Evolutionary conservation across 2,113 vertebrate species (phyloP).

Genomic region (Ailuropoda melanoleuca): DNA sequence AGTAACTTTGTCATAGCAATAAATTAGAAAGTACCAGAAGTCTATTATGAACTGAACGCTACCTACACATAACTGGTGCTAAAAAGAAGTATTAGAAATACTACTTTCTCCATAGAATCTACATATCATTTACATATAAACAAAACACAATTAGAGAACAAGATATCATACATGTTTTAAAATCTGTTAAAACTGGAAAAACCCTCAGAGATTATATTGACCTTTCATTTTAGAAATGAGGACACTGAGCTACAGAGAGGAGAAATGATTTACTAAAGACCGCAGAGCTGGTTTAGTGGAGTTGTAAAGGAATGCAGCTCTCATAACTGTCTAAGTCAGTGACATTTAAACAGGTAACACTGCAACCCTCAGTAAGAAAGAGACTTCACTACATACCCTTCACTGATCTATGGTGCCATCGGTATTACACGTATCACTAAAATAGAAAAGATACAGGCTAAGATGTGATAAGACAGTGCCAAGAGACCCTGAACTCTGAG

Average conservation of each 20-base stretch:
- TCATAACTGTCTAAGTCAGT: background rate
- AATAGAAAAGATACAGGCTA: background rate
- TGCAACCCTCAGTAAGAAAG: background rate
- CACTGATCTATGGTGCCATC: background rate
- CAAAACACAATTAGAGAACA: background rate
- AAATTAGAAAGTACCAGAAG: conserved; percentile 7
- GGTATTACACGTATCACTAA: background rate
- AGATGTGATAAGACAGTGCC: background rate
- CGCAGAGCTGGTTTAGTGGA: background rate
- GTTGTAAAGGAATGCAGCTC: background rate
- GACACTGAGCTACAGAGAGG: background rate
- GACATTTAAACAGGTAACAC: background rate
- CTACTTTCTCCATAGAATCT: background rate
- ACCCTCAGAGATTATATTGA: background rate
- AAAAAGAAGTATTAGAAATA: background rate
- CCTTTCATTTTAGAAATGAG: conserved; percentile 23
- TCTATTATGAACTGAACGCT: background rate
- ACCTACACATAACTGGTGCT: background rate
- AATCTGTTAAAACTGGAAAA: background rate
- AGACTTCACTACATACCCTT: background rate
- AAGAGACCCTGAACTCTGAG: background rate
- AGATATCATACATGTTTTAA: background rate
- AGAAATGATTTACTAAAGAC: background rate
- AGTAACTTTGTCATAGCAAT: background rate
- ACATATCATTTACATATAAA: background rate